Evolutionary conservation across 2,797 vertebrate genomes (phyloP).

Genomic region (Lophotriccus pileatus): DNA sequence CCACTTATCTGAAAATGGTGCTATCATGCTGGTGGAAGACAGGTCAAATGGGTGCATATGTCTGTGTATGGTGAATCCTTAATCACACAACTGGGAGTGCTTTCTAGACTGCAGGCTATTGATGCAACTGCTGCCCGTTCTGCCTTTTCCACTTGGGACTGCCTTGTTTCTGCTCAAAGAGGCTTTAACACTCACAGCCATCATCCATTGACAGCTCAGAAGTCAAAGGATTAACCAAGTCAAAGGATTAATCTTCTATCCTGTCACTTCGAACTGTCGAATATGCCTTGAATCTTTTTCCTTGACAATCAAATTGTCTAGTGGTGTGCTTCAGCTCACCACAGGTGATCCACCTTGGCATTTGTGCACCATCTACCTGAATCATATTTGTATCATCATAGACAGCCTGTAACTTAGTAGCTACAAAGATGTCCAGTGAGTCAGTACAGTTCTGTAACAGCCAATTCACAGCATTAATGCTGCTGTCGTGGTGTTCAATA

Average conservation of each 20-base stretch:
- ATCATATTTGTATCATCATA: neutral
- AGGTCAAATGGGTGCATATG: neutral
- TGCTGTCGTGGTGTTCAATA: neutral
- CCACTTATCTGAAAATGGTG: neutral
- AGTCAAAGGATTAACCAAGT: neutral
- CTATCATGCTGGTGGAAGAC: neutral
- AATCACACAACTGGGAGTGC: neutral
- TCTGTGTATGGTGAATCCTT: neutral
- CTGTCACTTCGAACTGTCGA: neutral
- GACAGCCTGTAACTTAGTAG: neutral
- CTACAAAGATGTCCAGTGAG: neutral
- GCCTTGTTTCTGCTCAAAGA: neutral
- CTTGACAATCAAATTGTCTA: neutral
- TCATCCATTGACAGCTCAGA: neutral
- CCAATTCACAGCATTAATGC: neutral
- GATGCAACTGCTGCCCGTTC: neutral
- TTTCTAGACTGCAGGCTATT: neutral
- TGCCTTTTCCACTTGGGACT: neutral
- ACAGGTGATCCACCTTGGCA: neutral
- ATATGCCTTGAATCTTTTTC: neutral
- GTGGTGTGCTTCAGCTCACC: accelerated
- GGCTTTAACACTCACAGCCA: neutral
- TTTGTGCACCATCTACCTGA: neutral
- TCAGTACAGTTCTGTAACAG: neutral
- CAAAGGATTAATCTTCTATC: neutral